phyloP scores from a whole-genome alignment of 2,113 vertebrate species.

The Mobula hypostoma region DNA sequence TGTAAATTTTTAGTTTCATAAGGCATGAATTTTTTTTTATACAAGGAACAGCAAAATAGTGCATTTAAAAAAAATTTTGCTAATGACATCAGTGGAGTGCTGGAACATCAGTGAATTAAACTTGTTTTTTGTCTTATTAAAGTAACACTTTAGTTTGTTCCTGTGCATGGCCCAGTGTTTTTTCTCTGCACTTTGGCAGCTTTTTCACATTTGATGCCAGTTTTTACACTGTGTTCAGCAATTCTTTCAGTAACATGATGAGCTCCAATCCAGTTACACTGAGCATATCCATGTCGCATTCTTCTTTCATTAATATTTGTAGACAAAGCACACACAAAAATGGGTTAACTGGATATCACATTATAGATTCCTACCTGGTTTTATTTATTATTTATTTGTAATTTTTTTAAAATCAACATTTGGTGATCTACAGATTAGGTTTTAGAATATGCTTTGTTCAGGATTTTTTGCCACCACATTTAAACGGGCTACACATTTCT shows the following conservation, averaged over 20 bases:
- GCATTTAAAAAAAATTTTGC: background rate
- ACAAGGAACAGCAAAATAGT: background rate
- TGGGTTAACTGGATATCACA: background rate
- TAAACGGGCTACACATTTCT: background rate
- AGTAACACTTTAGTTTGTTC: background rate
- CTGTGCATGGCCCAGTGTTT: background rate
- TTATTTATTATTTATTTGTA: background rate
- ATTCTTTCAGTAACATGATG: background rate
- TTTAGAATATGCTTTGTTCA: background rate
- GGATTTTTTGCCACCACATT: background rate
- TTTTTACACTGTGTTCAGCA: background rate
- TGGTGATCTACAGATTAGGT: background rate
- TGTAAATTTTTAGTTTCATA: background rate
- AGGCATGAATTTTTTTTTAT: background rate
- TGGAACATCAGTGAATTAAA: background rate
- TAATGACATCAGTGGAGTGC: background rate
- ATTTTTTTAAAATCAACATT: too few relatives aligned
- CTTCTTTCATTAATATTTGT: background rate
- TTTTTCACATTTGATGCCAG: background rate
- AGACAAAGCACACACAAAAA: background rate
- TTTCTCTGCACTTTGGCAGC: background rate
- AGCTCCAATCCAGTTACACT: background rate
- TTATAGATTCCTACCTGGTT: background rate
- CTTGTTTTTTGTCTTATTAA: background rate
- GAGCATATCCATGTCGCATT: background rate